Conservation (phyloP, 2,888 invertebrate species). For the Diarsia rubi region DNA sequence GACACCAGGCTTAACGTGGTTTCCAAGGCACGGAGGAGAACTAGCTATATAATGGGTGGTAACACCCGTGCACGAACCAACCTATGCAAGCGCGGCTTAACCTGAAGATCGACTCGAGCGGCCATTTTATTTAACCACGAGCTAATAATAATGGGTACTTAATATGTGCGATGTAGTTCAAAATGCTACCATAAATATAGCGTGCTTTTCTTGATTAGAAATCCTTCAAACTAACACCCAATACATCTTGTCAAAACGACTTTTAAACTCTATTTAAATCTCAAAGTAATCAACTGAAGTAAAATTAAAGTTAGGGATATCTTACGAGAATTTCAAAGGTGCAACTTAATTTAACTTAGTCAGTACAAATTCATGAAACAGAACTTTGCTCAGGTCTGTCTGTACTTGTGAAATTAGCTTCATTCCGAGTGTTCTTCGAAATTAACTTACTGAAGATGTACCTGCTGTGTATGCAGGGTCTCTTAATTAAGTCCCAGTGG, state of each 20-base stretch:
- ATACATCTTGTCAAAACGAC: conserved; percentile 1
- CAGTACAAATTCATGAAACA: conserved; percentile 20
- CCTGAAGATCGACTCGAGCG: too few species aligned
- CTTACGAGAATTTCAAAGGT: conserved; percentile 26
- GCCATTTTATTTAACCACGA: too few species aligned
- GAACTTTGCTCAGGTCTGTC: conserved; percentile 29
- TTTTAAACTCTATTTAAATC: conserved; percentile 37
- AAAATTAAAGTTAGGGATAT: conserved; percentile 33
- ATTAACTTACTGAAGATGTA: conserved; percentile 39
- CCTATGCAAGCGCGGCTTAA: too few species aligned
- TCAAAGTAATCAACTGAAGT: conserved; percentile 48
- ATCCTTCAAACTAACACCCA: conserved; percentile 11
- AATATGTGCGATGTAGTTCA: background rate
- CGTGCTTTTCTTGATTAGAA: background rate
- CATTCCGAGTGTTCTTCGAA: conserved; percentile 30
- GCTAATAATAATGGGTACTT: too few species aligned
- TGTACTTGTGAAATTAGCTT: conserved; percentile 33
- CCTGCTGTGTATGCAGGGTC: conserved; percentile 19
- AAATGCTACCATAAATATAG: background rate
- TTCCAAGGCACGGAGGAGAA: too few species aligned
- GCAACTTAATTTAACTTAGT: conserved; percentile 54
- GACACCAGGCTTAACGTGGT: too few species aligned
- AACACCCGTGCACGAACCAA: too few species aligned
- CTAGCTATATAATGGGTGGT: too few species aligned
- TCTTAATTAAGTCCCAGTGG: conserved; percentile 63